Evolutionary conservation across 2,797 vertebrate genomes (phyloP).

Genomic region (Pangasius sanitwongsei): DNA sequence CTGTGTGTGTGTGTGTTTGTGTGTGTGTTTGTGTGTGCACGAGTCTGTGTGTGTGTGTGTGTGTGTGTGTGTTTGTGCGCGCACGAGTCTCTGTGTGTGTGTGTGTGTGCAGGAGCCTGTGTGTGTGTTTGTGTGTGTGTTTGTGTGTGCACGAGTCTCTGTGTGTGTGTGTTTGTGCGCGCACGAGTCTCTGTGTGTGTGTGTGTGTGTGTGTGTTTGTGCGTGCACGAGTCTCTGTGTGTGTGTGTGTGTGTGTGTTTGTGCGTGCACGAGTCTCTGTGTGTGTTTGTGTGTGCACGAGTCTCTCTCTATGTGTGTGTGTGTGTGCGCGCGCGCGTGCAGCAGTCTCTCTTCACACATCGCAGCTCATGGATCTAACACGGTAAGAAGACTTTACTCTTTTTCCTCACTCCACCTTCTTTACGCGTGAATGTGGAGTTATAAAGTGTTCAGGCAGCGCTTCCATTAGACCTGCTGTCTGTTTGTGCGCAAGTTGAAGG

Average conservation of each 20-base stretch:
- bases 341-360: not conserved
- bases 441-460: not conserved
- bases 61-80: too few species aligned
- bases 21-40: too few species aligned
- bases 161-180: too few species aligned
- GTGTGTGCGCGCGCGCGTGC: not conserved
- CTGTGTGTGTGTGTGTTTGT: too few species aligned
- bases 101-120: too few species aligned
- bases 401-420: not conserved
- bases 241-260: too few species aligned
- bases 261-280: too few species aligned
- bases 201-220: too few species aligned
- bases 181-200: too few species aligned
- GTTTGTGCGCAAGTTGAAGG: not conserved
- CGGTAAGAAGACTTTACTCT: conserved; percentile 70
- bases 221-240: too few species aligned
- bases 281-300: not conserved
- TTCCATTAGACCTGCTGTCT: not conserved
- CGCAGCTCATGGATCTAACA: not conserved
- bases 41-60: too few species aligned
- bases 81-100: too few species aligned
- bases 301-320: not conserved
- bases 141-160: not conserved
- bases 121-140: not conserved
- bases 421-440: not conserved